Evolutionary conservation across 2,113 vertebrate genomes (phyloP).

Genomic region (Scomber scombrus): DNA sequence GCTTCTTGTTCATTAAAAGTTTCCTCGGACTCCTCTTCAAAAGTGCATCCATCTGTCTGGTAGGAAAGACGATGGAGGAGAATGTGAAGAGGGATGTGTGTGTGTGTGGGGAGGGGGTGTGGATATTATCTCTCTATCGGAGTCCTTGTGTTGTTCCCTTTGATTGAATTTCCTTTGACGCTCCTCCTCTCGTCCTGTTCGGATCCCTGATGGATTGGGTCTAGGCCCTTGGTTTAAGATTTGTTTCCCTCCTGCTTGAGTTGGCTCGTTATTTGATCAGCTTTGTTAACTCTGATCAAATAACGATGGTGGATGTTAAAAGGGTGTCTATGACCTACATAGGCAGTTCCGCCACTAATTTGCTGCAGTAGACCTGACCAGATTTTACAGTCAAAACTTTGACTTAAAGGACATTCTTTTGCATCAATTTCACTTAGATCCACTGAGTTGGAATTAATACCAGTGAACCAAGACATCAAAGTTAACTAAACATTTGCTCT

Average conservation of each 20-base stretch:
- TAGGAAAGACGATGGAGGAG: constrained; percentile 39
- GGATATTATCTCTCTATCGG: constrained; percentile 68
- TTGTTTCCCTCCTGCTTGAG: constrained; percentile 35
- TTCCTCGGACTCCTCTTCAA: constrained; percentile 76
- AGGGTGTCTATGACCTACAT: constrained; percentile 57
- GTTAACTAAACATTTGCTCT: constrained; percentile 33
- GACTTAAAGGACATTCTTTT: constrained; percentile 37
- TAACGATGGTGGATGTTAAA: constrained; percentile 58
- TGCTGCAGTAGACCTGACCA: constrained; percentile 40
- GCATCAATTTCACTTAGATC: constrained; percentile 39
- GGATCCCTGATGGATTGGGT: constrained; percentile 65
- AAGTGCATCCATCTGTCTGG: constrained; percentile 76
- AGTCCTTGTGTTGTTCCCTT: constrained; percentile 67
- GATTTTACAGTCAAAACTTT: constrained; percentile 36
- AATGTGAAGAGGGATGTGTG: constrained; percentile 25
- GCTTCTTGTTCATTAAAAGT: constrained; percentile 84
- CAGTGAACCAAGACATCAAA: constrained; percentile 56
- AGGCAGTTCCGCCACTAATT: constrained; percentile 43
- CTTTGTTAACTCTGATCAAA: constrained; percentile 70
- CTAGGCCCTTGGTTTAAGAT: constrained; percentile 45
- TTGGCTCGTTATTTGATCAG: constrained; percentile 66
- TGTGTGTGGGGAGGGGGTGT: constrained; percentile 29
- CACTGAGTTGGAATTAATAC: constrained; percentile 22
- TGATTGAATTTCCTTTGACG: constrained; percentile 73
- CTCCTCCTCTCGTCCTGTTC: constrained; percentile 55